Base-by-base conservation (phyloP, 1,140 invertebrate genomes). In the Drosophila eugracilis region DNA sequence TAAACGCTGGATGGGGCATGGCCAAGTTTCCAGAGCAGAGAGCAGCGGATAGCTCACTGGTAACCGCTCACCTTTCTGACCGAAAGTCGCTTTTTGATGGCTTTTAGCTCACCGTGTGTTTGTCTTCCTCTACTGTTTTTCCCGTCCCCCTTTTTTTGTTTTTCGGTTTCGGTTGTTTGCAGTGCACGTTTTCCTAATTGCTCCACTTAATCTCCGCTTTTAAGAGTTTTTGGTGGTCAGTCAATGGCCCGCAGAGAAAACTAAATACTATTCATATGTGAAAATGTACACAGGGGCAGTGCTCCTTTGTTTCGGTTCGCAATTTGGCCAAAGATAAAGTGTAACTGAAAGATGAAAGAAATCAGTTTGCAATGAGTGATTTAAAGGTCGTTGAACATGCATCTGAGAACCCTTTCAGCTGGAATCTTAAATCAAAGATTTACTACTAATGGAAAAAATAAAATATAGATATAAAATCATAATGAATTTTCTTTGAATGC, bases 111-210 rank as follows among this genome's bases (percentile, higher is more conserved):
- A 60, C 60, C 21, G 54, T 30, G 55, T 60, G 57, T 60, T 62
- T 62, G 58, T 62, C 24, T 65, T 60, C 57, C 58, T 48, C 62
- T 22, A 39, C 41, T 36, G 36, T 12, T 28, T 30, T 6, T 4
- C 12, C 50, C 24, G 5, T 17, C 12, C 37, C 39, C 37, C 41
- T 37, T 42, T 37, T 50, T 54, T 45, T 36, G 28, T 15, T 39
- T 70, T 48, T 49, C 19, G 36, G 57, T 30, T 69, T 32, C 57
- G 32, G 37, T 45, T 77, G 62, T 66, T 76, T 42, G 22, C 55
- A 36, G 45, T 75, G 70, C 76, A 70, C 62, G 55, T 62, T 74
- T 67, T 78, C 62, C 73, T 86, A 85, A 85, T 85, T 85, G 75
- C 65, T 76, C 50, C 55, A 69, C 52, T 86, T 80, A 86, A 79